Conservation (phyloP, 2,797 vertebrate genomes). For the Neomorphus geoffroyi region DNA sequence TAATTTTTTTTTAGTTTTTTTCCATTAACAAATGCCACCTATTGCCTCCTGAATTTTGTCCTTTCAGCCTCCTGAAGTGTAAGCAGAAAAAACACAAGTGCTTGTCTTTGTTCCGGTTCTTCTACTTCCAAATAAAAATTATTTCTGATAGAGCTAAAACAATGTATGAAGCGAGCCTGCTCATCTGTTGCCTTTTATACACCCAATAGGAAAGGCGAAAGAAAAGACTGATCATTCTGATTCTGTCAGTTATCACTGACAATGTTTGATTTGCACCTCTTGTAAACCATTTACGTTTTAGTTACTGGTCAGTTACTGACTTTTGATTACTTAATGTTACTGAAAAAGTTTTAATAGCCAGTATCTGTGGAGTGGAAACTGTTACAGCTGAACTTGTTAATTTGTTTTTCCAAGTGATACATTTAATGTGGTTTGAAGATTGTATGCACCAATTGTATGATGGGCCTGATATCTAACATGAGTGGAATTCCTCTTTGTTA, state of each 20-base stretch:
- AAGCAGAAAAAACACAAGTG: neutral
- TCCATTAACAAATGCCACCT: neutral
- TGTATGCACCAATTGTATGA: fast-evolving
- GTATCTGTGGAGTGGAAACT: neutral
- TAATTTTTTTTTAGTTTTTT: neutral
- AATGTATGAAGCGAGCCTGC: neutral
- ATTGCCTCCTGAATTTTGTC: neutral
- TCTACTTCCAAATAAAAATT: neutral
- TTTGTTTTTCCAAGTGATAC: neutral
- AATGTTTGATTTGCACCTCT: neutral
- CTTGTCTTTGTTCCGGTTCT: neutral
- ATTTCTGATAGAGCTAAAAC: neutral
- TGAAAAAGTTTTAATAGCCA: neutral
- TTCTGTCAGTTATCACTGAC: neutral
- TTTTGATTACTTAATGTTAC: neutral
- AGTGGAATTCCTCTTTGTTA: neutral
- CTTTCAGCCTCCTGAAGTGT: neutral
- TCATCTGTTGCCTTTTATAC: no score
- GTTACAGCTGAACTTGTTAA: neutral
- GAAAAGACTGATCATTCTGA: neutral
- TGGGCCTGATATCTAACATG: neutral
- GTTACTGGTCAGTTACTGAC: neutral
- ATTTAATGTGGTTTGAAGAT: neutral
- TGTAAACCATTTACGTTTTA: neutral
- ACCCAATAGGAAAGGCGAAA: neutral